Evolutionary conservation across 1,140 invertebrate genomes (phyloP).

Genomic region (Cydia fagiglandana): DNA sequence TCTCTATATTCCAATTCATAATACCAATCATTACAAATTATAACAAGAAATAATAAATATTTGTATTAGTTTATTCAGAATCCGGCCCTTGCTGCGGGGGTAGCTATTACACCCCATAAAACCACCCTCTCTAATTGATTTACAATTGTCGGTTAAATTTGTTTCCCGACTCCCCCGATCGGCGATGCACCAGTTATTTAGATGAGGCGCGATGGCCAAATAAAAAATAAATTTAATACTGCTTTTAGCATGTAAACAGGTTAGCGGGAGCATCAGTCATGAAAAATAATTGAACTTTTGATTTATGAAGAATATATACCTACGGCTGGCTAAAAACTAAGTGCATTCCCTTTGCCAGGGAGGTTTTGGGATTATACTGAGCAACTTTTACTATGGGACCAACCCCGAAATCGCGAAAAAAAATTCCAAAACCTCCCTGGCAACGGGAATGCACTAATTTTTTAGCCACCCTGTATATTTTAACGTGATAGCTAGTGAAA

Average conservation of each 20-base stretch:
- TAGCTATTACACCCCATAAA: constrained; percentile 67
- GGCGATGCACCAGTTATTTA: constrained; percentile 52
- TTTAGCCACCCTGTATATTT: too few relatives aligned
- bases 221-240: constrained; percentile 24
- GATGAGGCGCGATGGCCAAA: constrained; percentile 26
- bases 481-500: too few relatives aligned
- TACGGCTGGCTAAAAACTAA: too few relatives aligned
- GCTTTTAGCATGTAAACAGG: background rate
- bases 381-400: too few relatives aligned
- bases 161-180: constrained; percentile 74
- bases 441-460: too few relatives aligned
- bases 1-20: background rate
- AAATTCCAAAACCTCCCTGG: too few relatives aligned
- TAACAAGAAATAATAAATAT: background rate
- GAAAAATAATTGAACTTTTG: too few relatives aligned
- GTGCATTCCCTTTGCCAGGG: too few relatives aligned
- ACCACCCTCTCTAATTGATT: constrained; percentile 77
- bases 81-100: constrained; percentile 57
- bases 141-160: constrained; percentile 79
- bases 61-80: constrained; percentile 38
- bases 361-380: too few relatives aligned
- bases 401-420: too few relatives aligned
- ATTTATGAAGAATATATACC: too few relatives aligned
- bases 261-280: background rate
- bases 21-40: background rate